phyloP scores from a whole-genome alignment of 2,797 vertebrate genomes.

The Sebastes flavidus region DNA sequence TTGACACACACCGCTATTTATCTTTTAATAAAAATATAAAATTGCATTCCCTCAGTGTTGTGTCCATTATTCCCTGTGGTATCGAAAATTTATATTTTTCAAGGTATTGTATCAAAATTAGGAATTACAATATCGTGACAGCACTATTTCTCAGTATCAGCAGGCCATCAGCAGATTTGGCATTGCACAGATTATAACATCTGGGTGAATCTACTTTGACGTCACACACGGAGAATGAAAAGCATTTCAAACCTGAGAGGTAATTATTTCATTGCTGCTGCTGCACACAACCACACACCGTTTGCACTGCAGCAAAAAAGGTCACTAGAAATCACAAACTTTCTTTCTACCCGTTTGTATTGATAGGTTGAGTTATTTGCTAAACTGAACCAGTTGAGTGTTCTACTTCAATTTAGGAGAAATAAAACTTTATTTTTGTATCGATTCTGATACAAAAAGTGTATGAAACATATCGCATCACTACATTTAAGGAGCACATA shows the following conservation, averaged over 20 bases:
- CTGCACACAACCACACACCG: neutral
- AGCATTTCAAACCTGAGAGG: neutral
- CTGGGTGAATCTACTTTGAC: conserved; percentile 7
- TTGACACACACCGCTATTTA: too few relatives aligned
- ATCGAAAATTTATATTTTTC: too few relatives aligned
- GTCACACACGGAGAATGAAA: neutral
- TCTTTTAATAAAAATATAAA: too few relatives aligned
- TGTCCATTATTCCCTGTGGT: too few relatives aligned
- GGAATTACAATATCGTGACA: too few relatives aligned
- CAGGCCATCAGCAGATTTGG: neutral
- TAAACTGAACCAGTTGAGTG: neutral
- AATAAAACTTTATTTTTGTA: neutral
- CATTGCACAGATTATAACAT: neutral
- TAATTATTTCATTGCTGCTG: neutral
- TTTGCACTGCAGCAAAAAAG: neutral
- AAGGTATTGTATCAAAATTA: too few relatives aligned
- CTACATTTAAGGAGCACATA: neutral
- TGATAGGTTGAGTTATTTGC: neutral
- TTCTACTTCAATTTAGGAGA: neutral
- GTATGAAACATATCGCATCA: neutral
- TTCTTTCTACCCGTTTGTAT: neutral
- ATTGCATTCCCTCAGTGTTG: too few relatives aligned
- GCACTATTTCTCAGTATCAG: neutral
- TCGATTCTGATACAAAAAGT: neutral
- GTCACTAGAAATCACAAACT: neutral